Evolutionary conservation across 2,797 vertebrate genomes (phyloP).

Genomic region (Eleutherodactylus coqui): DNA sequence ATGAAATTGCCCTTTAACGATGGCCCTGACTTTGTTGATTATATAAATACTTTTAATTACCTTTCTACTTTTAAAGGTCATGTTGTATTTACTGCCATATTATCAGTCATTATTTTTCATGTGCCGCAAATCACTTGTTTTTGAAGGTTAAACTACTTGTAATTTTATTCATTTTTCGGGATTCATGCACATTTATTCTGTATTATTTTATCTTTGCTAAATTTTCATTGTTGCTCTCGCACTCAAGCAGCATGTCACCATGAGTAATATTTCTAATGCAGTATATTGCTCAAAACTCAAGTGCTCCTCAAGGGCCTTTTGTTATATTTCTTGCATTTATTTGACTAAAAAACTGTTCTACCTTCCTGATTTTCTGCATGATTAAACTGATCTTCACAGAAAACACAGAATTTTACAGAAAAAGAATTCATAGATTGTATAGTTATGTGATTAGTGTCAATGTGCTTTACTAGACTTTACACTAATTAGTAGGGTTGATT

Average conservation of each 20-base stretch:
- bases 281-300: slow-evolving; percentile 59
- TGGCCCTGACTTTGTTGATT: slow-evolving; percentile 5
- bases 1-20: slow-evolving; percentile 21
- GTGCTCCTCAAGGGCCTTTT: slow-evolving; percentile 51
- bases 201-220: slow-evolving; percentile 53
- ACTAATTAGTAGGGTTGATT: not conserved
- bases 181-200: slow-evolving; percentile 38
- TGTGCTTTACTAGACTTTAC: not conserved
- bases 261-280: slow-evolving; percentile 55
- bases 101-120: slow-evolving; percentile 33
- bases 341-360: slow-evolving; percentile 45
- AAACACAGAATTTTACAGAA: not conserved
- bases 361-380: slow-evolving; percentile 46
- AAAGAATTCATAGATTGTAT: not conserved
- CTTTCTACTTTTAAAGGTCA: slow-evolving; percentile 54
- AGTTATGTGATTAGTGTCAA: not conserved
- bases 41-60: slow-evolving; percentile 39
- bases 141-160: slow-evolving; percentile 49
- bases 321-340: slow-evolving; percentile 56
- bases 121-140: slow-evolving; percentile 41
- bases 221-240: slow-evolving; percentile 55
- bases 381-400: slow-evolving; percentile 31
- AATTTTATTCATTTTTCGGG: slow-evolving; percentile 55
- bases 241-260: slow-evolving; percentile 43
- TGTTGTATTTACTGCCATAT: slow-evolving; percentile 55